phyloP scores from a whole-genome alignment of 2,797 vertebrate genomes.

The Tarsius wallacei region DNA sequence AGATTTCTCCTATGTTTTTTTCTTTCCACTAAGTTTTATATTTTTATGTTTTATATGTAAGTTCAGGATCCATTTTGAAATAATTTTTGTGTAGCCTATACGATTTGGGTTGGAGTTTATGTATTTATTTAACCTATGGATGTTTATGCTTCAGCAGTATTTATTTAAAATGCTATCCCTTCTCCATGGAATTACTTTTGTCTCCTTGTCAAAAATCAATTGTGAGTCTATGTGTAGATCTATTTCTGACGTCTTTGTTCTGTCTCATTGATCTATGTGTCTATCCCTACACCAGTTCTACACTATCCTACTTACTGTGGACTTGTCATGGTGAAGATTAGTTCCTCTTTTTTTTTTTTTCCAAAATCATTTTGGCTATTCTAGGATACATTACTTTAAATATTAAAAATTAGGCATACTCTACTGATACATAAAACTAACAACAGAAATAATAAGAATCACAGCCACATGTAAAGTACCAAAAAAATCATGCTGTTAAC shows the following conservation, averaged over 20 bases:
- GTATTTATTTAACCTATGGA: not conserved
- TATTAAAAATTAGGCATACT: not conserved
- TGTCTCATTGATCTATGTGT: not conserved
- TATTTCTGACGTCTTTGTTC: not conserved
- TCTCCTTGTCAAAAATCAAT: not conserved
- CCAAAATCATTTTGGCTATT: not conserved
- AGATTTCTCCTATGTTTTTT: not conserved
- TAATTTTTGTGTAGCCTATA: not conserved
- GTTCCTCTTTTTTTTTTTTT: not conserved
- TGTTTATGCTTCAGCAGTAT: not conserved
- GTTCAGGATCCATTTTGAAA: not conserved
- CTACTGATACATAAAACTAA: not conserved
- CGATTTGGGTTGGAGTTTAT: not conserved
- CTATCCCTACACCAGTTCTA: not conserved
- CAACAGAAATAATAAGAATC: not conserved
- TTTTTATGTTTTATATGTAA: not conserved
- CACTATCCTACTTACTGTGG: not conserved
- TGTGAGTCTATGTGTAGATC: not conserved
- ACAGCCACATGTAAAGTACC: not conserved
- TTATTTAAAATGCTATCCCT: not conserved
- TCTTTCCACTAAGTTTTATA: not conserved
- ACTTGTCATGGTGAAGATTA: not conserved
- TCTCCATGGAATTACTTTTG: not conserved
- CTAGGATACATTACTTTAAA: not conserved
- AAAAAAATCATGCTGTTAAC: not conserved